Base-by-base conservation (phyloP, 2,797 vertebrate genomes). In the Champsocephalus esox region DNA sequence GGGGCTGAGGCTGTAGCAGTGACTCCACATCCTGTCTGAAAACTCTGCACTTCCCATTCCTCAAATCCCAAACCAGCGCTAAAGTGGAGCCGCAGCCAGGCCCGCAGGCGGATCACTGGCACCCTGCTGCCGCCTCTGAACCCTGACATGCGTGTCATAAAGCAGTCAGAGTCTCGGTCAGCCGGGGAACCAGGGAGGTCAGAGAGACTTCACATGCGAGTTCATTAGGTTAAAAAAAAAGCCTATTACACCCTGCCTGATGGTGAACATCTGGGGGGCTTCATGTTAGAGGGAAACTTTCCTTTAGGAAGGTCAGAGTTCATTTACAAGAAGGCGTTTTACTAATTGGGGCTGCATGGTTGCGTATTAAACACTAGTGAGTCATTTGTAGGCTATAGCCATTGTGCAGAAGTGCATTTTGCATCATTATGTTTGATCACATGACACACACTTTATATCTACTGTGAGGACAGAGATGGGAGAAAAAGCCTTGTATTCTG, bases 11-110 rank as follows among this genome's bases (percentile, higher is more conserved):
- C 77, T 55, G 14, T 75, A 50, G 79, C 48, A 60, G 58, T 66
- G 85, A 87, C 67, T 86, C 83, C 75, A 93, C 91, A 93, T 93
- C 93, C 93, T 93, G 92, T 90, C 78, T 73, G 68, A 46, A 75
- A 88, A 73, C 66, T 83, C 66, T 72, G 80, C 66, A 90, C 88
- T 91, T 93, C 92, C 91, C 91, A 93, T 90, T 91, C 85, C 86
- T 49, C 63, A 82, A 81, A 79, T 82, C 90, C 84, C 80, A 73
- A 62, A 84, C 43, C 60, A 55, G 19, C 61, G 16, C 48, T 41
- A 5, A 34, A 57, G 24, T 61, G 68, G 21, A 56, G 55, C 5
- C 32, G 8, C 62, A 67, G 21, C 5, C 24, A 5, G 70, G 51
- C 55, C 64, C 14, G 41, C 61, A 44, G 60, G 63, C 49, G 45